Base-by-base conservation (phyloP, 2,113 vertebrate genomes). In the Synodontis membranacea region DNA sequence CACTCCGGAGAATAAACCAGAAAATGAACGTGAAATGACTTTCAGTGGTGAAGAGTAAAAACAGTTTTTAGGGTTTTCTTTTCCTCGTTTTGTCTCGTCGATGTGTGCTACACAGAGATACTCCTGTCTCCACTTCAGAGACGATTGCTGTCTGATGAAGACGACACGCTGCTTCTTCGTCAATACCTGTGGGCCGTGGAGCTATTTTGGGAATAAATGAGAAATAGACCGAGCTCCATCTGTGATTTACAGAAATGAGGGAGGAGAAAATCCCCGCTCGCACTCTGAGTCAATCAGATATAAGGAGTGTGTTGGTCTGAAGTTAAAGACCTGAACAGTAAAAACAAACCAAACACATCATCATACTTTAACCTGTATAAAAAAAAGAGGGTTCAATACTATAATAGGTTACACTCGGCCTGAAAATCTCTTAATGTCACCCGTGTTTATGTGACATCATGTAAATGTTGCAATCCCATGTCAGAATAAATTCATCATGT, bases 141-240 rank as follows among this genome's bases (percentile, higher is more conserved):
- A 68, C 19, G 23, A 87, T 64, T 74, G 80, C 87, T 84, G 82
- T 86, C 76, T 88, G 87, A 88, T 72, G 70, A 62, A 88, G 83
- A 56, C 56, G 68, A 62, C 31, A 82, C 52, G 72, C 62, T 66
- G 34, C 52, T 80, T 75, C 82, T 37, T 70, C 42, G 70, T 82
- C 58, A 54, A 48, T 72, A 79, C n/a, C 82, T 54, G 31, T 25
- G 54, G 37, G 83, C 39, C 21, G 1, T 7, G 54, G n/a, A 85
- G 72, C 46, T 31, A 48, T 85, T 78, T 64, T 37, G 12, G 42
- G 62, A 78, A 62, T 50, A 78, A 62, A 46, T 44, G 52, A 79
- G 64, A 66, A 74, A 54, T 46, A 62, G 23, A 23, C 42, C 17
- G 56, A 64, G 74, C 28, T 50, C 39, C n/a, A 48, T 85, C 11